Percentiles rank a stretch among this genome's conserved stretches.
Conservation (phyloP, 2,113 vertebrate genomes). For the Motacilla tschutschensis region DNA sequence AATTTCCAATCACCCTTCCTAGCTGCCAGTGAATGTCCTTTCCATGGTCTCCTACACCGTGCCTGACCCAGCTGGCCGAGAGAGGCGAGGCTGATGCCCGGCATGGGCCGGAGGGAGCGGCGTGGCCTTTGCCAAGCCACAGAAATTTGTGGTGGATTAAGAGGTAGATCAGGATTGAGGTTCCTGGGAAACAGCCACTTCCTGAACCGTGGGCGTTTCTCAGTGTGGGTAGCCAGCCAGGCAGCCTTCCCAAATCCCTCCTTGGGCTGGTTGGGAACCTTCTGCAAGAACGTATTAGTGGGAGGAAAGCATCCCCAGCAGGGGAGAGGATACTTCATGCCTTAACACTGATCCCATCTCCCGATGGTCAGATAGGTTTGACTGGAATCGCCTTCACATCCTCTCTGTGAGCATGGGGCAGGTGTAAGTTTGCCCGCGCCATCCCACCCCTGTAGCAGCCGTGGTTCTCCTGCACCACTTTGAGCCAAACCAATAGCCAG, state of each 20-base stretch:
- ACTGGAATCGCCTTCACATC: background rate
- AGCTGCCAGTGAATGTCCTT: constrained; percentile 59
- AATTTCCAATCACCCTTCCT: constrained; percentile 68
- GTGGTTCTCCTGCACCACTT: background rate
- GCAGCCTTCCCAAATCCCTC: constrained; percentile 16
- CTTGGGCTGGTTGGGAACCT: background rate
- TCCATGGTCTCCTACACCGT: constrained; percentile 33
- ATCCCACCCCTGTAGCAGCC: background rate
- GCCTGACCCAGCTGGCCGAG: constrained; percentile 21
- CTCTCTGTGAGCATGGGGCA: background rate
- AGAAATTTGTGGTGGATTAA: background rate
- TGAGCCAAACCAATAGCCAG: background rate
- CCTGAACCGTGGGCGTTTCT: background rate
- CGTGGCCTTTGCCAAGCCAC: background rate
- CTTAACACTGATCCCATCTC: constrained; percentile 54
- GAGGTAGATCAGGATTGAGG: background rate
- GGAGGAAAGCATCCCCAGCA: background rate
- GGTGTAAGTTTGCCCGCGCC: fast-evolving
- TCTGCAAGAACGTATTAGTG: background rate
- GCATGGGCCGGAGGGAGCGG: background rate
- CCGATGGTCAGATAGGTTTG: background rate
- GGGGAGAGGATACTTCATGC: constrained; percentile 37
- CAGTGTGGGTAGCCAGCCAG: background rate
- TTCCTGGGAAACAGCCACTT: background rate
- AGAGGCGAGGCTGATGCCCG: background rate